These are phyloP conservation scores for Gymnorhina tibicen DNA, from an alignment of 2,113 vertebrate genomes.

Conservation along the genomic window DNA sequence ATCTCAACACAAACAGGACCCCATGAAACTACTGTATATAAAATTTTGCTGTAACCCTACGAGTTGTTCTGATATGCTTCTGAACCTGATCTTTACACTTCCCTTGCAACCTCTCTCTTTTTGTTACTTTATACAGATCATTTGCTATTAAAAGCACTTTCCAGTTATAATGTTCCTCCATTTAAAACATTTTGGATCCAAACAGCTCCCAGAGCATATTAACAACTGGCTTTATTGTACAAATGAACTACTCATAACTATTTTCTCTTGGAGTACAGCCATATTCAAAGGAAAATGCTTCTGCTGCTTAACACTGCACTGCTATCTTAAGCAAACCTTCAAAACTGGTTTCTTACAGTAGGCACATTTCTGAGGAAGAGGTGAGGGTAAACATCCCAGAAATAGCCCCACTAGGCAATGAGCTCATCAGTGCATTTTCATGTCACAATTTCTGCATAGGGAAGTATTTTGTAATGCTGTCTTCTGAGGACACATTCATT, in stretches of 20 bases:
- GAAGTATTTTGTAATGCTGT: not conserved
- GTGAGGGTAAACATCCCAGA: not conserved
- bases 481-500: not conserved
- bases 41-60: not conserved
- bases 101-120: not conserved
- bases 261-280: not conserved
- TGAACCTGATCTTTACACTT: not conserved
- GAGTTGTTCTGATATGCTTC: not conserved
- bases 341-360: not conserved
- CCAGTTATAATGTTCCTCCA: not conserved
- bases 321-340: not conserved
- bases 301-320: not conserved
- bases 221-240: not conserved
- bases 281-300: not conserved
- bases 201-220: slow-evolving; percentile 2
- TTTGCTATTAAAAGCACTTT: slow-evolving; percentile 5
- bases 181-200: not conserved
- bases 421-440: not conserved
- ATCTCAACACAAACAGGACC: not conserved
- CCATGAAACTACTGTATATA: not conserved
- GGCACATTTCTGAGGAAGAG: not conserved
- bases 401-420: not conserved
- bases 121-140: not conserved
- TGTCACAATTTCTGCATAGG: not conserved
- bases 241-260: not conserved